Conservation (phyloP, 2,797 vertebrate species). For the Octomys mimax region DNA sequence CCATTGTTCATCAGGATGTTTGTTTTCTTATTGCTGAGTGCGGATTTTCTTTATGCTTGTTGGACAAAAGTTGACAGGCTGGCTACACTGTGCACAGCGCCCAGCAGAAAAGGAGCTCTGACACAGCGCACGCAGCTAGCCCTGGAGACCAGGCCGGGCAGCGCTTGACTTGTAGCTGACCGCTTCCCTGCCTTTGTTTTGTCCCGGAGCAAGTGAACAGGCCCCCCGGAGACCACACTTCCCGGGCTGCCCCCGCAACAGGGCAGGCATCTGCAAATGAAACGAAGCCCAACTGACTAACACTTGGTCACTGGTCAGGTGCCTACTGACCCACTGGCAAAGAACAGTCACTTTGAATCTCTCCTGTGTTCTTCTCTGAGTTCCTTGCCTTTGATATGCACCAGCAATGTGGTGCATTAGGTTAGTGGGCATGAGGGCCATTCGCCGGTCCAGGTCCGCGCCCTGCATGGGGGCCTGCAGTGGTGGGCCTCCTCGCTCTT, state of each 20-base stretch:
- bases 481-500: background rate
- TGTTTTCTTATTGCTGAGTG: constrained; percentile 35
- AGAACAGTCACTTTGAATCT: background rate
- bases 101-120: too few species aligned
- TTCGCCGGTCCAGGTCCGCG: background rate
- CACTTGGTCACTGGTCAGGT: background rate
- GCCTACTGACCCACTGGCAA: background rate
- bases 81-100: background rate
- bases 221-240: background rate
- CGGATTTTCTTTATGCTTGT: background rate
- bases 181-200: background rate
- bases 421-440: too few species aligned
- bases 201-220: background rate
- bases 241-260: background rate
- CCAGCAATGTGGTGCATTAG: too few species aligned
- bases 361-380: background rate
- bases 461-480: background rate
- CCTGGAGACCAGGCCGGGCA: background rate
- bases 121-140: background rate
- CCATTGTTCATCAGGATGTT: constrained; percentile 51
- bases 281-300: background rate
- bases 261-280: background rate
- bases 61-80: background rate
- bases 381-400: background rate
- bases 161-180: background rate